These are phyloP conservation scores for Syngnathoides biaculeatus DNA, from an alignment of 2,113 vertebrate species.

Conservation along the genomic window DNA sequence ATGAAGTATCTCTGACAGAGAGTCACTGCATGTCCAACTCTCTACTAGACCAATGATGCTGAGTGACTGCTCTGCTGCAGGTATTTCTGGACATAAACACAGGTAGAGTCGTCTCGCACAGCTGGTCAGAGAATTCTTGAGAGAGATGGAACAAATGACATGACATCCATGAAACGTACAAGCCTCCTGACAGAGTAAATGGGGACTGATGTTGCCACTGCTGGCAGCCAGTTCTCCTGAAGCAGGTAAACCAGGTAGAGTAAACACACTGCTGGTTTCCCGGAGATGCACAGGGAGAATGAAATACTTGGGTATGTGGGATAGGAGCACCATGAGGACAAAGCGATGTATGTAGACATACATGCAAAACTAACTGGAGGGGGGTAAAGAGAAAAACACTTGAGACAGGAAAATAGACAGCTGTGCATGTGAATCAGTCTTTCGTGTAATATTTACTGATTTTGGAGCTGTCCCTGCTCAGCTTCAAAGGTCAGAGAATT, in stretches of 20 bases:
- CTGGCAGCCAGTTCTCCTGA: slow-evolving; percentile 52
- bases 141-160: slow-evolving; percentile 51
- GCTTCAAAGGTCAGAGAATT: not conserved
- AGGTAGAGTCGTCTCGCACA: slow-evolving; percentile 56
- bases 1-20: slow-evolving; percentile 13
- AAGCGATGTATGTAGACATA: slow-evolving; percentile 33
- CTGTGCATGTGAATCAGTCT: slow-evolving; percentile 4
- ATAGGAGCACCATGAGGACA: slow-evolving; percentile 16
- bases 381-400: slow-evolving; percentile 19
- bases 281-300: slow-evolving; percentile 28
- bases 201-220: slow-evolving; percentile 36
- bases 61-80: slow-evolving; percentile 49
- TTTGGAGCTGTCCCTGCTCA: not conserved
- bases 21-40: slow-evolving; percentile 25
- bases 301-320: slow-evolving; percentile 26
- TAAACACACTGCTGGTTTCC: slow-evolving; percentile 62
- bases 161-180: not conserved
- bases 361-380: slow-evolving; percentile 15
- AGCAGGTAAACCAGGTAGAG: slow-evolving; percentile 71
- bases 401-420: slow-evolving; percentile 37
- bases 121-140: slow-evolving; percentile 47
- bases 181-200: slow-evolving; percentile 25
- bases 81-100: slow-evolving; percentile 60
- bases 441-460: not conserved
- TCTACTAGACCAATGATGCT: slow-evolving; percentile 29